Percentiles rank a stretch among this genome's conserved stretches.
Evolutionary conservation across 2,113 vertebrate species (phyloP).

Genomic region (Mormyrus iriodes): DNA sequence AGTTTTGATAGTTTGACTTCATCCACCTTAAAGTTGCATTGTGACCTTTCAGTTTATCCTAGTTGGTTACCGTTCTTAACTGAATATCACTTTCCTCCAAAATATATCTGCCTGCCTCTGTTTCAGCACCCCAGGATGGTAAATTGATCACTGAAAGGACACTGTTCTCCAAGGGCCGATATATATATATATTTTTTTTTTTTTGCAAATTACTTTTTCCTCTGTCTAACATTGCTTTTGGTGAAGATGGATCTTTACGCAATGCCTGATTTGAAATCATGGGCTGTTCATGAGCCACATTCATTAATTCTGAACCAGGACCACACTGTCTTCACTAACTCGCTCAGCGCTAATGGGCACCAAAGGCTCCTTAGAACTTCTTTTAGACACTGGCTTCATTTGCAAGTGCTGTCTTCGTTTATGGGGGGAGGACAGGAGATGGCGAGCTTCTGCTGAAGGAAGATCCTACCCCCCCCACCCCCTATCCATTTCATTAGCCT

Average conservation of each 20-base stretch:
- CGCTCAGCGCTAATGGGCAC: not conserved
- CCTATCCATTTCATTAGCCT: not conserved
- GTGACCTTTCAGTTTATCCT: not conserved
- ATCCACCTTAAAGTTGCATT: not conserved
- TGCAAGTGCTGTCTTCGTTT: not conserved
- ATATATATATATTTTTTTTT: not conserved
- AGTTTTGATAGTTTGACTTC: not conserved
- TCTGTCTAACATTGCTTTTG: not conserved
- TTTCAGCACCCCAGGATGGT: not conserved
- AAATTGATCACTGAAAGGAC: not conserved
- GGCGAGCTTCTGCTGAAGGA: not conserved
- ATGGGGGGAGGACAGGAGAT: not conserved
- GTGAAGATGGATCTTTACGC: not conserved
- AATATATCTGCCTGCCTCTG: not conserved
- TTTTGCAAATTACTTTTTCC: slow-evolving; percentile 2
- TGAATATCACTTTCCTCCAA: not conserved
- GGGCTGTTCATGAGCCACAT: too few relatives aligned
- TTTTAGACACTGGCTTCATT: not conserved
- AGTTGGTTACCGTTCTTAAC: not conserved
- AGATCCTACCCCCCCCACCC: not conserved
- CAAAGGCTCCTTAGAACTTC: not conserved
- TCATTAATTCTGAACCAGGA: not conserved
- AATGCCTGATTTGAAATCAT: not conserved
- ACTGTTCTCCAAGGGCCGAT: not conserved
- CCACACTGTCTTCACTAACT: not conserved